Conservation (phyloP, 2,113 vertebrate species). For the Lutjanus erythropterus region DNA sequence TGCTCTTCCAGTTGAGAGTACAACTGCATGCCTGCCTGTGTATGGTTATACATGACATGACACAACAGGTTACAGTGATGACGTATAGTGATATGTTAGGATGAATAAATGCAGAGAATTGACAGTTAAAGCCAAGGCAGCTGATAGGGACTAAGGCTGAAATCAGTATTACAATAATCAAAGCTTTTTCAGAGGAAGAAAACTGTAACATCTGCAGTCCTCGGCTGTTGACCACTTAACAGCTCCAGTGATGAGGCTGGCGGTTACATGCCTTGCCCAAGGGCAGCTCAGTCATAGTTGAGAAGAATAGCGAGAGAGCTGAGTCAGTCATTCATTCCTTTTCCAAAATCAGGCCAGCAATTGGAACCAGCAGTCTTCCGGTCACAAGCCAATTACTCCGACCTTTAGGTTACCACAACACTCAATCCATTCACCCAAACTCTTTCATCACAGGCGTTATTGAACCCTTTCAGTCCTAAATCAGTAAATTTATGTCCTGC, state of each 20-base stretch:
- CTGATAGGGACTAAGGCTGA: neutral
- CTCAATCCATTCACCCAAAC: constrained; percentile 37
- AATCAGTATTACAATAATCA: neutral
- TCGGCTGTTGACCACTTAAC: constrained; percentile 19
- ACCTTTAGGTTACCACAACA: constrained; percentile 53
- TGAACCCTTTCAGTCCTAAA: constrained; percentile 34
- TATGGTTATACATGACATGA: constrained; percentile 4
- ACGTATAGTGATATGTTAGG: neutral
- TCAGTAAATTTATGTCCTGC: constrained; percentile 21
- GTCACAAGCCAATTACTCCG: constrained; percentile 56
- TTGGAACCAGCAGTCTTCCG: constrained; percentile 33
- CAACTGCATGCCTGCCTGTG: neutral
- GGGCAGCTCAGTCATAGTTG: constrained; percentile 8
- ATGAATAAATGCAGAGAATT: neutral
- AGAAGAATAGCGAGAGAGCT: constrained; percentile 19
- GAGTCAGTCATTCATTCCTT: constrained; percentile 34
- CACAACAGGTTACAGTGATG: neutral
- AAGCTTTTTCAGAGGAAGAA: neutral
- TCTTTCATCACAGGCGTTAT: constrained; percentile 20
- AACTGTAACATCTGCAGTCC: neutral
- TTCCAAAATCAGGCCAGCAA: constrained; percentile 28
- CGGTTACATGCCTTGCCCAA: constrained; percentile 29
- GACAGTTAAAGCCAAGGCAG: neutral
- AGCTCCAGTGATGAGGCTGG: constrained; percentile 19
- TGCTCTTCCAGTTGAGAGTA: constrained; percentile 4